Conservation (phyloP, 1,140 invertebrate genomes). For the Drosophila athabasca region DNA sequence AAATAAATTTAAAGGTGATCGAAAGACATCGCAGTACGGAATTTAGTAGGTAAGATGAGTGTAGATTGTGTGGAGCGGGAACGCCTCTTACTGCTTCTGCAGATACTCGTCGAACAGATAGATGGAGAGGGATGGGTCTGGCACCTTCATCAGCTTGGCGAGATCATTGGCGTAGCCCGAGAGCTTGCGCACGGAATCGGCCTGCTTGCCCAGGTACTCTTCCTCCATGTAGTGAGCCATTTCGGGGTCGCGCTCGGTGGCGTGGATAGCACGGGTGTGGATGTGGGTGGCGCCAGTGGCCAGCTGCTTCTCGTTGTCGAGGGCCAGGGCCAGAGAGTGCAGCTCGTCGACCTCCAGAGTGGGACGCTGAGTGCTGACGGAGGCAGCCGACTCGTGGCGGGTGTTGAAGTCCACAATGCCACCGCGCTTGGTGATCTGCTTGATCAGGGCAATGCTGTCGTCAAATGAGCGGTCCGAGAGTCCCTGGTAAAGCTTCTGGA, state of each 20-base stretch:
- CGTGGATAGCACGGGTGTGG: conserved; percentile 84
- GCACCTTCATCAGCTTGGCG: conserved; percentile 86
- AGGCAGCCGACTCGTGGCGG: conserved; percentile 35
- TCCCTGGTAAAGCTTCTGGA: conserved; percentile 89
- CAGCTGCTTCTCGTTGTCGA: conserved; percentile 90
- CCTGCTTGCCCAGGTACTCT: conserved; percentile 88
- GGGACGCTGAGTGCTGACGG: conserved; percentile 54
- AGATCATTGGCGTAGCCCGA: conserved; percentile 90
- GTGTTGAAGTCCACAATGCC: conserved; percentile 72
- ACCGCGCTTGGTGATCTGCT: conserved; percentile 90
- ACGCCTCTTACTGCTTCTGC: conserved; percentile 85
- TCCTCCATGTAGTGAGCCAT: conserved; percentile 90
- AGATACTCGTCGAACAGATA: conserved; percentile 92
- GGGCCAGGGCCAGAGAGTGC: conserved; percentile 88
- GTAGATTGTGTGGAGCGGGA: conserved; percentile 19
- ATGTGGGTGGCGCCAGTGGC: conserved; percentile 88
- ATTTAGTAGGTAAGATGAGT: conserved; percentile 43
- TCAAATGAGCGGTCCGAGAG: conserved; percentile 90
- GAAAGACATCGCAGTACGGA: conserved; percentile 12
- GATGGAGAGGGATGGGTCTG: conserved; percentile 87
- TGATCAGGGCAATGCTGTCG: conserved; percentile 89
- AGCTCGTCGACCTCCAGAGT: conserved; percentile 86
- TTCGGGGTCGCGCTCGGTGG: conserved; percentile 86
- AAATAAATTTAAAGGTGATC: conserved; percentile 45
- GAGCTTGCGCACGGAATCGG: conserved; percentile 87